Base-by-base conservation (phyloP, 2,888 invertebrate species). In the Heteropelma amictum region DNA sequence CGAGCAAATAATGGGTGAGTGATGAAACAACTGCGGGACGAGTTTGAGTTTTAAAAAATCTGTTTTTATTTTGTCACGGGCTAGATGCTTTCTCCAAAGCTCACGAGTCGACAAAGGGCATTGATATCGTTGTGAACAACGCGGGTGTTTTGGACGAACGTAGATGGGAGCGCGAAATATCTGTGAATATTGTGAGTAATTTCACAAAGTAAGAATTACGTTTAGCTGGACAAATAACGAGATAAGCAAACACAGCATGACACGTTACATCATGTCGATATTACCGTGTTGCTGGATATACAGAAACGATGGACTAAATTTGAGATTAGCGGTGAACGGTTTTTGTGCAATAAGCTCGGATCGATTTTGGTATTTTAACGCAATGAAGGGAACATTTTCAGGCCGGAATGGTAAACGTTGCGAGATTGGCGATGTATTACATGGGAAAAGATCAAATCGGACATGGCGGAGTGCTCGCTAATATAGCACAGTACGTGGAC, bases 61-160 rank as follows among this genome's bases (percentile, higher is more conserved):
- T n/a, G n/a, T n/a, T n/a, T n/a, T n/a, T n/a, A n/a, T n/a, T n/a
- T n/a, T n/a, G n/a, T n/a, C n/a, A n/a, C n/a, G n/a, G n/a, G n/a
- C 42, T 90, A 94, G 94, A 93, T 88, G 93, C 94, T 12, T 95
- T 94, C 83, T 92, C 93, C 83, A 92, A 92, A 86, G 94, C 94
- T 7, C 90, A 92, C 79, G 91, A 92, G 54, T 91, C 92, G 78
- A 93, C 94, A 86, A 94, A 93, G 3, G 56, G 40, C 61, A 90
- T 95, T 77, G 95, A 95, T 85, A 93, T 95, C 76, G 94, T 95
- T 1, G 92, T 95, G 70, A 95, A 95, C 88, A 95, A 95, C 87
- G 95, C 95, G 7, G 95, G 95, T 3, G 93, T 95, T 49, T 92
- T 94, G 91, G 94, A 94, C 84, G 94, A 95, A 84, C 90, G 93